phyloP scores from a whole-genome alignment of 2,113 vertebrate species.

The Muntiacus reevesi region DNA sequence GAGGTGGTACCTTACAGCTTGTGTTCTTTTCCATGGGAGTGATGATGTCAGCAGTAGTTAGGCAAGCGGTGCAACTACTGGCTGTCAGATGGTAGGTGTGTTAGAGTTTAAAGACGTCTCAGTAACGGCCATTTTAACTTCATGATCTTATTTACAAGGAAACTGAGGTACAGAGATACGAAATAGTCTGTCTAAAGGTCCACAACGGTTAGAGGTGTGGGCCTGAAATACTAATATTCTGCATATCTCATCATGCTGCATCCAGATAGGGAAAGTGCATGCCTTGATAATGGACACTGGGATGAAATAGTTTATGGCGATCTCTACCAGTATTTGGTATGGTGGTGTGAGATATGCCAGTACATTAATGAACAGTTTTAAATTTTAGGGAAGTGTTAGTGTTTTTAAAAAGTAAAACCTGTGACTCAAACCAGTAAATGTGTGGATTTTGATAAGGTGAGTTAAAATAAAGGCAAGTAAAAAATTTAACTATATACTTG shows the following conservation, averaged over 20 bases:
- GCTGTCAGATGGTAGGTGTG: not conserved
- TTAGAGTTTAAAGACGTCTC: not conserved
- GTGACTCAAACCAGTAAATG: not conserved
- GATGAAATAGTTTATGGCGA: not conserved
- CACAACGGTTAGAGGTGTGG: not conserved
- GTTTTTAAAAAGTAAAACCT: not conserved
- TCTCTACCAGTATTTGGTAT: not conserved
- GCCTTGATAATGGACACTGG: not conserved
- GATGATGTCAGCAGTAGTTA: not conserved
- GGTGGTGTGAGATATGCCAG: not conserved
- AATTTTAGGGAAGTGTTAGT: not conserved
- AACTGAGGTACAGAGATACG: not conserved
- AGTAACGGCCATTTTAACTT: not conserved
- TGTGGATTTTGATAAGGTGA: not conserved
- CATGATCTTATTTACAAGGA: not conserved
- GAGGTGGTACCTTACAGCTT: not conserved
- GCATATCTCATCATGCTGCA: not conserved
- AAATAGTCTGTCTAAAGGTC: not conserved
- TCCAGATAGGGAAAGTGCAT: not conserved
- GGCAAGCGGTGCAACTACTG: not conserved
- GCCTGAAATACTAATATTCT: not conserved
- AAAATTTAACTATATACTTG: not conserved
- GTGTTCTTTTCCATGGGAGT: not conserved
- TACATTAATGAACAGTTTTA: not conserved
- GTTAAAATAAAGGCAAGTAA: not conserved